These are phyloP conservation scores for Sula dactylatra DNA, from an alignment of 2,113 vertebrate genomes.

Conservation along the genomic window DNA sequence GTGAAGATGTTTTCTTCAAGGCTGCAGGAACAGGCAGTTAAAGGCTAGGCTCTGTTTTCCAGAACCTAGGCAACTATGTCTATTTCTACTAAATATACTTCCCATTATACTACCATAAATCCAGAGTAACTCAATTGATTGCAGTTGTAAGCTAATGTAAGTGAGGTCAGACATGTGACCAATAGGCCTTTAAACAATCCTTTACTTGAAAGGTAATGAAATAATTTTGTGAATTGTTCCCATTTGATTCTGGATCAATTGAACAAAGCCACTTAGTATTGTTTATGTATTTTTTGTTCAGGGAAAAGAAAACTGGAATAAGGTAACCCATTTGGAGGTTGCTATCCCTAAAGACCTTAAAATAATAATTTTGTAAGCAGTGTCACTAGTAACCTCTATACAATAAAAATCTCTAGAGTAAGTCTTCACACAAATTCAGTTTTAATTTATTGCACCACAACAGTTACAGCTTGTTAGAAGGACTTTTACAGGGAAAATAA, in stretches of 20 bases:
- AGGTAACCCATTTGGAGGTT: neutral
- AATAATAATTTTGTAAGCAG: neutral
- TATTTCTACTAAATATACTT: neutral
- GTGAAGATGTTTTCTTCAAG: neutral
- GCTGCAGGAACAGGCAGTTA: neutral
- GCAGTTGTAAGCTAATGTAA: neutral
- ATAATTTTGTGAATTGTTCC: neutral
- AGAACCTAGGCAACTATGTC: neutral
- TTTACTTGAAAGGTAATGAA: constrained; percentile 12
- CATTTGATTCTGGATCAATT: neutral
- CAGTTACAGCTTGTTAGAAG: neutral
- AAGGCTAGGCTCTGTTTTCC: neutral
- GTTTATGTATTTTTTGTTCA: neutral
- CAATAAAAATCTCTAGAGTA: neutral
- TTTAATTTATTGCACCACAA: neutral
- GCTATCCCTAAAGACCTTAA: neutral
- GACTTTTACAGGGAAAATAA: neutral
- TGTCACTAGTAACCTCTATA: neutral
- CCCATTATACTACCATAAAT: neutral
- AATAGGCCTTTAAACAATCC: neutral
- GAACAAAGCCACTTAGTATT: neutral
- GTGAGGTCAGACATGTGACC: neutral
- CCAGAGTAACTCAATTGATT: neutral
- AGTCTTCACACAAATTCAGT: neutral
- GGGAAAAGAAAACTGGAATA: neutral